Evolutionary conservation across 2,888 invertebrate species (phyloP), one percentile per base, ranked within the genome.

Genomic region (Archaeoteleia sp.): DNA sequence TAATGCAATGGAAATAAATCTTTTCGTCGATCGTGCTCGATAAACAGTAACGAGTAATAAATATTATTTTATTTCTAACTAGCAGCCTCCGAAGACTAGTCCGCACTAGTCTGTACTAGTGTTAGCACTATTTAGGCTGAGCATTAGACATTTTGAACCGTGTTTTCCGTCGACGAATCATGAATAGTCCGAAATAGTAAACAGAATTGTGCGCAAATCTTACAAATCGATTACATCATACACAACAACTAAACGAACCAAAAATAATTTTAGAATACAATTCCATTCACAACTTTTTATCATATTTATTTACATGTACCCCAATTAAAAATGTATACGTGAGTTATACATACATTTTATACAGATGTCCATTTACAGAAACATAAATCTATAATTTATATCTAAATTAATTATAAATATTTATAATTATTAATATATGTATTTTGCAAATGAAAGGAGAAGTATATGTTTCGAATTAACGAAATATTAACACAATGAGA

Each of bases 21-120:
- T 72, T 72, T 57, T 63, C 67, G 67, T 73, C 69, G 72, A 73
- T 42, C 66, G 63, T 35, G 43, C 66, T 74, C 74, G 67, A 67
- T 67, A 68, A 72, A 66, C 46, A 69, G 58, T 72, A 76, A 74
- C 70, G 69, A 73, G 74, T 74, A 75, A 74, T 76, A 78, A 71
- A 74, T 78, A 76, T 73, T 72, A 77, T 61, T 74, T 75, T 73
- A 73, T 77, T 65, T 80, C 79, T 82, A 81, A 78, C 79, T 82
- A 83, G 82, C 80, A 82, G 82, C 81, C 80, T 82, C 77, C 74
- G 73, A 73, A 78, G 80, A 82, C 80, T 83, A 81, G 81, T 78
- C 73, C 68, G 78, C 79, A 79, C 81, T 80, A 81, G 81, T 78
- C 77, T 67, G 63, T 71, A 76, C 77, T 80, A 82, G 80, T 75